A percentile compares a stretch with the other conserved stretches of the same genome.
Conservation (phyloP, 1,140 invertebrate species). For the Hyles vespertilio region DNA sequence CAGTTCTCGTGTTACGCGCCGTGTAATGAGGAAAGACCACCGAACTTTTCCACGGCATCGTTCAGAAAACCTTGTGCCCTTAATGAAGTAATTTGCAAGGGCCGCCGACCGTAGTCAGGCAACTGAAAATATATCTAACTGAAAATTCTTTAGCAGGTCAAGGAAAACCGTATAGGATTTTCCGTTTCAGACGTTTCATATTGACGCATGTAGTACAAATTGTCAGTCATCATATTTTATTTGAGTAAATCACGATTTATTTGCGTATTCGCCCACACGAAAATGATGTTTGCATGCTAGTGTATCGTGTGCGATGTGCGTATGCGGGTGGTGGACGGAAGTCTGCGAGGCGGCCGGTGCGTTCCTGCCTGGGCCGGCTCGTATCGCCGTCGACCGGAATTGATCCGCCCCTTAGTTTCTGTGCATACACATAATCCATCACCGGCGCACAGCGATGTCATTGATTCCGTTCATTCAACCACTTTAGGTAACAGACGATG, state of each 20-base stretch:
- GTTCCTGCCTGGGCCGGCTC: slow-evolving; percentile 35
- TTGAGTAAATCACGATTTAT: slow-evolving; percentile 9
- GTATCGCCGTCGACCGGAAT: slow-evolving; percentile 17
- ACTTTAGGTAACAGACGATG: no score
- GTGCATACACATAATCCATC: slow-evolving; percentile 5
- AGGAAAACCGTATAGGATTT: not conserved
- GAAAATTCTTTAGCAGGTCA: no score
- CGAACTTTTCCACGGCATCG: slow-evolving; percentile 29
- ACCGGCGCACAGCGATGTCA: not conserved
- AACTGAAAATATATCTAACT: no score
- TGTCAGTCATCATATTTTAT: slow-evolving; percentile 1
- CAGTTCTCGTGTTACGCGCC: slow-evolving; percentile 39
- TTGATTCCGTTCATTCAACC: no score
- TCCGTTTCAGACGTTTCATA: not conserved
- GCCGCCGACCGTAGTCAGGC: no score
- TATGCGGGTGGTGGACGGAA: slow-evolving; percentile 37
- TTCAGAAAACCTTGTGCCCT: no score
- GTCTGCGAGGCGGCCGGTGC: slow-evolving; percentile 28
- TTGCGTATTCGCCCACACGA: not conserved
- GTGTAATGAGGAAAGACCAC: slow-evolving; percentile 51
- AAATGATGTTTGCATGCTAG: slow-evolving; percentile 4
- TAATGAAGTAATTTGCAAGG: no score
- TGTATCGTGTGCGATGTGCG: slow-evolving; percentile 39
- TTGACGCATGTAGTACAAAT: slow-evolving; percentile 6
- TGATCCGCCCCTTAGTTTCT: slow-evolving; percentile 8